phyloP scores from a whole-genome alignment of 2,888 invertebrate species.

The Drosophila fulvimacula region DNA sequence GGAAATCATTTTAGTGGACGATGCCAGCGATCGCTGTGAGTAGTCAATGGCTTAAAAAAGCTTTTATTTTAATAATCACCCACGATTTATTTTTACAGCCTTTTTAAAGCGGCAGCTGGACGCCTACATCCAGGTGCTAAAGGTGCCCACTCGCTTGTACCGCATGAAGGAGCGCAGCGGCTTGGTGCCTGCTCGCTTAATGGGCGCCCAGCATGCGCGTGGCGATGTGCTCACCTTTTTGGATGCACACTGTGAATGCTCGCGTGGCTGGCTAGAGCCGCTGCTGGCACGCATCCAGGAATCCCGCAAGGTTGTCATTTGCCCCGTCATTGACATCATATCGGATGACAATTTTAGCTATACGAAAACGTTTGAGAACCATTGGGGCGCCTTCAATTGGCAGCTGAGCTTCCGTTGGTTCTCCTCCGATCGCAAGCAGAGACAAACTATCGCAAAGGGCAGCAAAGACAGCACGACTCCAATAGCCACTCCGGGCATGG shows the following conservation, averaged over 20 bases:
- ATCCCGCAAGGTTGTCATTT: conserved; percentile 81
- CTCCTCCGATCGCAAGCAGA: conserved; percentile 68
- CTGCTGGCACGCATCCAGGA: conserved; percentile 87
- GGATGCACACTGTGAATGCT: conserved; percentile 99
- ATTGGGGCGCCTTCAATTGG: conserved; percentile 99
- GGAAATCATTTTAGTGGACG: conserved; percentile 95
- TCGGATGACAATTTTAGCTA: conserved; percentile 98
- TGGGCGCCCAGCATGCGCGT: conserved; percentile 89
- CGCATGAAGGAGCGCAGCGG: conserved; percentile 90
- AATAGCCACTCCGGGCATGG: conserved; percentile 94
- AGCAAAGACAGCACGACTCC: conserved; percentile 88
- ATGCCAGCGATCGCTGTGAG: conserved; percentile 93
- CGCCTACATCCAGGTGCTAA: conserved; percentile 87
- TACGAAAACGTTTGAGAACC: conserved; percentile 94
- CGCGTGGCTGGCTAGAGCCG: conserved; percentile 91
- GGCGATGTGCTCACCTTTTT: conserved; percentile 95
- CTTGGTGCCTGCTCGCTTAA: conserved; percentile 92
- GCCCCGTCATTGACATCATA: conserved; percentile 96
- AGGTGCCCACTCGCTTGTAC: conserved; percentile 88
- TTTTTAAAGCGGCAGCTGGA: conserved; percentile 89
- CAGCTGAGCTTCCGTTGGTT: conserved; percentile 91
- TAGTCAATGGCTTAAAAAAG: background rate
- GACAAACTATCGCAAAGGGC: conserved; percentile 14
- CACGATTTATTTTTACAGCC: conserved; percentile 82
- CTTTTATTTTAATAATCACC: background rate